Conservation (phyloP, 2,888 invertebrate genomes). For the Lepidocyrtinus sp. region DNA sequence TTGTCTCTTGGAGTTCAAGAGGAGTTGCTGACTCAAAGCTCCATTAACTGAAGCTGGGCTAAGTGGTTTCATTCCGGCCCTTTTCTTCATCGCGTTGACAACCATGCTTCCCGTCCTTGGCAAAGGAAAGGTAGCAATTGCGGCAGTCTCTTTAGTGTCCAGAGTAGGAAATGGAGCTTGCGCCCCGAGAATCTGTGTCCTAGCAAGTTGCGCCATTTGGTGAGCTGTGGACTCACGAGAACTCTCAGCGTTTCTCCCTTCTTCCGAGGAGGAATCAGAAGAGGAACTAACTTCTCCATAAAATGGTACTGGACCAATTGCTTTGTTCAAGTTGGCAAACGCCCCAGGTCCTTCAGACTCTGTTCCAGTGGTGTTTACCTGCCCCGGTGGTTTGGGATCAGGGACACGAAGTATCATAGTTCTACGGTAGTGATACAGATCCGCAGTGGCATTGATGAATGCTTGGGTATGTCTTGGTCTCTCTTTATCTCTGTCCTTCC, state of each 20-base stretch:
- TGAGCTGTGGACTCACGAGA: slow-evolving; percentile 45
- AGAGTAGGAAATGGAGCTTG: slow-evolving; percentile 1
- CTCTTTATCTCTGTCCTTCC: slow-evolving; percentile 47
- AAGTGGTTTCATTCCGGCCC: slow-evolving; percentile 68
- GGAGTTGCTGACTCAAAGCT: slow-evolving; percentile 57
- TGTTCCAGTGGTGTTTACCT: neutral
- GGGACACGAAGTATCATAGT: slow-evolving; percentile 55
- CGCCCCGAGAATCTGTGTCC: slow-evolving; percentile 33
- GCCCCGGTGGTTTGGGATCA: slow-evolving; percentile 26
- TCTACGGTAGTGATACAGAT: slow-evolving; percentile 56
- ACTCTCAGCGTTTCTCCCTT: slow-evolving; percentile 19
- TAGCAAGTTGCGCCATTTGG: slow-evolving; percentile 45
- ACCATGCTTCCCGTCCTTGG: slow-evolving; percentile 59
- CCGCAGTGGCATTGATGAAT: slow-evolving; percentile 55
- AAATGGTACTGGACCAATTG: slow-evolving; percentile 13
- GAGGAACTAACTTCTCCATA: slow-evolving; percentile 10
- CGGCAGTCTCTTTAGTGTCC: slow-evolving; percentile 6
- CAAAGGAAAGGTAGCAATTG: neutral
- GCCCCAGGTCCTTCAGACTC: neutral
- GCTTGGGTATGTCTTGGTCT: slow-evolving; percentile 52
- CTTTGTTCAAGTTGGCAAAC: slow-evolving; percentile 36
- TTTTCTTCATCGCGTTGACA: slow-evolving; percentile 66
- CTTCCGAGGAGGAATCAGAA: neutral
- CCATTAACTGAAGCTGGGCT: slow-evolving; percentile 67
- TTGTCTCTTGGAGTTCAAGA: slow-evolving; percentile 48